Evolutionary conservation across 2,797 vertebrate genomes (phyloP), one percentile per base, ranked within the genome.

Genomic region (Nannoperca australis): DNA sequence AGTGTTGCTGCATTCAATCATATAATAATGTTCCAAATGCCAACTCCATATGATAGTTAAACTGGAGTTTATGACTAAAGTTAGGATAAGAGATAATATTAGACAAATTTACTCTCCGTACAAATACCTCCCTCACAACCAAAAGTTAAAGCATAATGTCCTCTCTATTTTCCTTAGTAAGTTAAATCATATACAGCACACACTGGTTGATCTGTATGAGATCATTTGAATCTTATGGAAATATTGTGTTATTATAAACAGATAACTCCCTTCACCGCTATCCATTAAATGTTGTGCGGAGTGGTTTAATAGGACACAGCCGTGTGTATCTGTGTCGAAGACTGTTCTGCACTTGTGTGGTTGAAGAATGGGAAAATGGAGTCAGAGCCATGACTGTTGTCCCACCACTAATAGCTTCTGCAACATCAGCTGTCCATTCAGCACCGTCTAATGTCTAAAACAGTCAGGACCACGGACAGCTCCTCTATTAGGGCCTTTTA

Each of bases 381-480:
- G 70, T 53, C 47, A 51, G 53, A 79, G 58, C 49, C 59, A 44
- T 30, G 56, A 76, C 42, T 70, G 64, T 17, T 70, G 71, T 58
- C 64, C 56, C n/a, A 68, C 44, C 73, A 34, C 65, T 82, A 69
- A 81, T 60, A 56, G 72, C 78, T 73, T 59, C 71, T 50, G 70
- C 36, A 78, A 22, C 56, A 68, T 73, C 76, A 66, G 62, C 58
- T 78, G 67, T 40, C 59, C 44, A 65, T 51, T 78, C 76, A 82
- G 64, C 59, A 72, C 60, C 2, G 34, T 50, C 24, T 45, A 51
- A 73, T 34, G 38, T 14, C 45, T 61, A 58, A 18, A 66, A 42
- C 22, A 40, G 17, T 55, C 67, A 86, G 79, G 7, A 83, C 76
- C 81, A 76, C 0, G 81, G 90, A 92, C 85, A 91, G 88, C 61